phyloP scores from a whole-genome alignment of 2,888 invertebrate genomes.

The Phymatocera aterrima region DNA sequence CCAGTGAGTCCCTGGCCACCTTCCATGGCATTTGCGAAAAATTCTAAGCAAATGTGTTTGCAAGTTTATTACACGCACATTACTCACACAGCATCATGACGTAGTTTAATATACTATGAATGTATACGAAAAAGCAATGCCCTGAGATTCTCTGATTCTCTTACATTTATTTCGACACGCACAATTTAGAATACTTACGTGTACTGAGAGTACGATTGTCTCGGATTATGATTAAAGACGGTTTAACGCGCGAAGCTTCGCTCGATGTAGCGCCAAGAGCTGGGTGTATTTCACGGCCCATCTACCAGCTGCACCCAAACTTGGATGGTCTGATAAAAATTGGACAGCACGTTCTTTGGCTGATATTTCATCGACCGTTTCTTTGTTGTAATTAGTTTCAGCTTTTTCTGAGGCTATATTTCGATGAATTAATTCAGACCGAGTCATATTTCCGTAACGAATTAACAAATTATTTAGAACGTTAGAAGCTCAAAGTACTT shows the following conservation, averaged over 20 bases:
- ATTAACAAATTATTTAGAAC: slow-evolving; percentile 8
- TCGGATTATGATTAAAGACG: slow-evolving; percentile 27
- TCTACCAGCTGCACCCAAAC: slow-evolving; percentile 22
- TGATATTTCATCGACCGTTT: slow-evolving; percentile 7
- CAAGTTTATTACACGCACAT: not conserved
- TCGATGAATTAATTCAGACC: not conserved
- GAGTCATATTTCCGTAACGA: not conserved
- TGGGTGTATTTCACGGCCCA: slow-evolving; percentile 26
- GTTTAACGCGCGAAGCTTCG: slow-evolving; percentile 30
- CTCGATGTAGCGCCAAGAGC: slow-evolving; percentile 19
- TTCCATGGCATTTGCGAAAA: slow-evolving; percentile 13
- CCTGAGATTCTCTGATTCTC: slow-evolving; percentile 16
- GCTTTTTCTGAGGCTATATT: not conserved
- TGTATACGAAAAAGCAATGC: slow-evolving; percentile 3
- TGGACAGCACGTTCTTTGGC: not conserved
- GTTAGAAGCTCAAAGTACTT: not conserved
- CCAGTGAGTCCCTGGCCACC: slow-evolving; percentile 7
- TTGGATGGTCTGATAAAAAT: slow-evolving; percentile 23
- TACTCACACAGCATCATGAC: not conserved
- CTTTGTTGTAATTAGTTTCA: not conserved
- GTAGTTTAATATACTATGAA: not conserved
- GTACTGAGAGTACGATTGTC: slow-evolving; percentile 30
- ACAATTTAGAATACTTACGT: slow-evolving; percentile 30
- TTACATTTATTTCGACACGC: slow-evolving; percentile 19
- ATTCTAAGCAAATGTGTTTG: slow-evolving; percentile 13